Percentiles rank a stretch among this genome's conserved stretches.
Evolutionary conservation across 2,888 invertebrate genomes (phyloP).

Genomic region (Uropetala carovei): DNA sequence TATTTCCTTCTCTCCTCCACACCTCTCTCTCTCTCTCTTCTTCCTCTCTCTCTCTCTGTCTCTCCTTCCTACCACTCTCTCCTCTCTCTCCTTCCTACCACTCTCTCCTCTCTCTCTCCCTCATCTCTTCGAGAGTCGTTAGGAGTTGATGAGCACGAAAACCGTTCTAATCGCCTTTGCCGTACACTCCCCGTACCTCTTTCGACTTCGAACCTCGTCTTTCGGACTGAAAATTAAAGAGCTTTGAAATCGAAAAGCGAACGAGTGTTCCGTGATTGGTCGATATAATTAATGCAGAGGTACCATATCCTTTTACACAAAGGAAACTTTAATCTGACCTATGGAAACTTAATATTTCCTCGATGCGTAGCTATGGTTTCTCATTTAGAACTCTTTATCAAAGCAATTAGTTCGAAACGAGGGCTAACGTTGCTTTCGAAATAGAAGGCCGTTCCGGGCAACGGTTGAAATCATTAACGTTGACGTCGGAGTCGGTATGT

Average conservation of each 20-base stretch:
- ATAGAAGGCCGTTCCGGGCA: background rate
- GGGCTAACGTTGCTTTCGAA: background rate
- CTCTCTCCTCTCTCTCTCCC: background rate
- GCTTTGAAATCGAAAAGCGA: background rate
- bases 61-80: background rate
- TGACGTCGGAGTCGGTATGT: too few species aligned
- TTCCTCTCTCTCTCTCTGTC: too few species aligned
- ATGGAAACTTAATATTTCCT: background rate
- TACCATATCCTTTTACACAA: slow-evolving; percentile 31
- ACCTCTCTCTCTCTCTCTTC: slow-evolving; percentile 11
- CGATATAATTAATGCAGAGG: slow-evolving; percentile 18
- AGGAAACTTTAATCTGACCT: slow-evolving; percentile 4
- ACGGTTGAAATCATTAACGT: background rate
- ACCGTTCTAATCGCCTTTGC: slow-evolving; percentile 39
- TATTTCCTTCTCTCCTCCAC: background rate
- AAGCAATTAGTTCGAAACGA: background rate
- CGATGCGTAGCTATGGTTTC: background rate
- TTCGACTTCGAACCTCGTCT: slow-evolving; percentile 3
- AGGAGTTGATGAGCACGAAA: slow-evolving; percentile 5
- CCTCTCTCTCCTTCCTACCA: background rate
- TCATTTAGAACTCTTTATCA: background rate
- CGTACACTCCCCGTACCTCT: background rate
- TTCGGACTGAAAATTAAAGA: slow-evolving; percentile 4
- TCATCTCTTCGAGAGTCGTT: background rate
- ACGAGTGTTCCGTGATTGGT: slow-evolving; percentile 22